Evolutionary conservation across 1,140 invertebrate genomes (phyloP).

Genomic region (Pseudomyrmex pallidus): DNA sequence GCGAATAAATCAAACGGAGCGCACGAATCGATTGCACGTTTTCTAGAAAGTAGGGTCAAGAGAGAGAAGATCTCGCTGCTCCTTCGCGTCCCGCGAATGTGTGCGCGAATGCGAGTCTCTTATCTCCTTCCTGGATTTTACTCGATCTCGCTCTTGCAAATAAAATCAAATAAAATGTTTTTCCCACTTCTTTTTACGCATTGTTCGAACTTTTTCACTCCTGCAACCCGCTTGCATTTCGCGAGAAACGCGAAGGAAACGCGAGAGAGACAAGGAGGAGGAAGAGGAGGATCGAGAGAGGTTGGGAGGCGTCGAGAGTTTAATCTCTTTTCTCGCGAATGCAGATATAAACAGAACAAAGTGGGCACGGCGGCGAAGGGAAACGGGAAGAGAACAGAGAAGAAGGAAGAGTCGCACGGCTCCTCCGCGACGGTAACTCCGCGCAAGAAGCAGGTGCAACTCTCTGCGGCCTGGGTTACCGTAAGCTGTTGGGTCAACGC

Average conservation of each 20-base stretch:
- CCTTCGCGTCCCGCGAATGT: too few species aligned
- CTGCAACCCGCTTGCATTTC: too few species aligned
- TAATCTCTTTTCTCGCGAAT: not conserved
- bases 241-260: not conserved
- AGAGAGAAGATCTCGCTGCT: slow-evolving; percentile 35
- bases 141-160: too few species aligned
- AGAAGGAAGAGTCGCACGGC: slow-evolving; percentile 72
- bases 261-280: not conserved
- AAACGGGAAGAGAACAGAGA: slow-evolving; percentile 37
- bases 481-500: slow-evolving; percentile 80
- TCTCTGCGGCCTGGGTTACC: slow-evolving; percentile 76
- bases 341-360: not conserved
- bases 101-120: too few species aligned
- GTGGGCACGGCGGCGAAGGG: not conserved
- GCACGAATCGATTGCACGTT: slow-evolving; percentile 54
- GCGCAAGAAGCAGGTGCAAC: slow-evolving; percentile 78
- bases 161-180: too few species aligned
- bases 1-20: slow-evolving; percentile 55
- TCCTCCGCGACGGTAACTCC: slow-evolving; percentile 74
- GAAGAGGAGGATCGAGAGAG: not conserved
- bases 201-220: too few species aligned
- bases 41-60: slow-evolving; percentile 77
- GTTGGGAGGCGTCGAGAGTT: not conserved
- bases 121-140: not conserved
- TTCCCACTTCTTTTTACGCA: too few species aligned